Percentiles rank a stretch among this genome's conserved stretches.
phyloP scores from a whole-genome alignment of 2,113 vertebrate species.

The Copsychus sechellarum region DNA sequence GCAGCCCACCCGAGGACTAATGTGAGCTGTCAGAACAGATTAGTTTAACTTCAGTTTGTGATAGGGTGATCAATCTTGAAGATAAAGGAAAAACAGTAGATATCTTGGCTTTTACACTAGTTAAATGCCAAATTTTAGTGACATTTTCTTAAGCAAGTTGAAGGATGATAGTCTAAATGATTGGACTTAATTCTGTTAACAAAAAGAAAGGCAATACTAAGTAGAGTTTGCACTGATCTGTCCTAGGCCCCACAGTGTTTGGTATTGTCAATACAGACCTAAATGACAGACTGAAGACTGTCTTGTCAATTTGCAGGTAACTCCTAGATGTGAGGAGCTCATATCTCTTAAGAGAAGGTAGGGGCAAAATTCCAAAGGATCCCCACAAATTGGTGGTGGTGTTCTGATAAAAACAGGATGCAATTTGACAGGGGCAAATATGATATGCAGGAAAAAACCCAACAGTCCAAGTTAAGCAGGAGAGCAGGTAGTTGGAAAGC shows the following conservation, averaged over 20 bases:
- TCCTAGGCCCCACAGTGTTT: not conserved
- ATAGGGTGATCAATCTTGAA: not conserved
- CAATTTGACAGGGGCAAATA: accelerated
- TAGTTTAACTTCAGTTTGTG: not conserved
- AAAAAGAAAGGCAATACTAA: not conserved
- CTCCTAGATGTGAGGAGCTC: not conserved
- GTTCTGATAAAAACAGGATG: not conserved
- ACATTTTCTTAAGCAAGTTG: slow-evolving; percentile 5
- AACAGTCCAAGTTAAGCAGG: not conserved
- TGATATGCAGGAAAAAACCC: not conserved
- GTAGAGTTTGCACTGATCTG: not conserved
- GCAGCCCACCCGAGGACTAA: not conserved
- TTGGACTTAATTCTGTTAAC: not conserved
- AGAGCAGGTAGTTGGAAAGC: not conserved
- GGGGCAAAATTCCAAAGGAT: not conserved
- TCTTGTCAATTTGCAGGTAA: not conserved
- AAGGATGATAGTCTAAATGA: not conserved
- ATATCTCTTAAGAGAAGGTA: not conserved
- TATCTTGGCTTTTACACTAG: not conserved
- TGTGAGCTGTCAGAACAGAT: slow-evolving; percentile 32
- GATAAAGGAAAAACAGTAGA: not conserved
- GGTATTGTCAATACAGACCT: not conserved
- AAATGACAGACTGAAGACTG: not conserved
- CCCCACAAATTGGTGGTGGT: not conserved
- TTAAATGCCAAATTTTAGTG: slow-evolving; percentile 4